Evolutionary conservation across 2,888 invertebrate species (phyloP), one percentile per base, ranked within the genome.

Genomic region (Slavum lentiscoides): DNA sequence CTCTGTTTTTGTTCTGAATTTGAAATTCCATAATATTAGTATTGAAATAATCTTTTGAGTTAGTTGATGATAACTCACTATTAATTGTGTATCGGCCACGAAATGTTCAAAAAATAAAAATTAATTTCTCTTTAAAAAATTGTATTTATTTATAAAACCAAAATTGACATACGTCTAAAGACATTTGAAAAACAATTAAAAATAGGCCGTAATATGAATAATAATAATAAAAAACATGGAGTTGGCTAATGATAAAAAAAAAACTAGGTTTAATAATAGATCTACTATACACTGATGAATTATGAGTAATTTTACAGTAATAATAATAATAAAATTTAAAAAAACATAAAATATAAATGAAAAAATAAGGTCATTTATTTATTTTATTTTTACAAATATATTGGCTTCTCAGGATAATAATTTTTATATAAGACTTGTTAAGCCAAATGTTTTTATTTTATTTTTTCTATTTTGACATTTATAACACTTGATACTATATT

Each of bases 361-460:
- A 66, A 37, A 66, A 74, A 66, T 74, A 17, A 4, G 4, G 66
- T 64, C 39, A 39, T 66, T 30, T 66, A 67, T 69, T 53, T 21
- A 67, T 67, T 69, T 53, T 21, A 67, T 67, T 23, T 53, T 49
- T 23, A 69, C n/a, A 13, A 70, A 55, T 66, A 70, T 69, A 80
- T 80, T 72, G 80, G 80, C 80, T 80, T 80, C 43, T 72, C 80
- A 80, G 80, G 80, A 80, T 80, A 39, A 80, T 70, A 30, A 43
- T 69, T 66, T 80, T 72, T 72, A 23, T 62, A 39, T 39, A 64
- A 66, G 80, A 80, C 80, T 80, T 80, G 80, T 80, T 39, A 80
- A 80, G 80, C 80, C 80, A 72, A 70, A 23, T 80, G 66, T 80
- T 80, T 58, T n/a, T 43, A 13, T 61, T 15, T 62, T 53, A 19